These are phyloP conservation scores for Falco punctatus DNA, from an alignment of 2,113 vertebrate genomes.

Conservation along the genomic window DNA sequence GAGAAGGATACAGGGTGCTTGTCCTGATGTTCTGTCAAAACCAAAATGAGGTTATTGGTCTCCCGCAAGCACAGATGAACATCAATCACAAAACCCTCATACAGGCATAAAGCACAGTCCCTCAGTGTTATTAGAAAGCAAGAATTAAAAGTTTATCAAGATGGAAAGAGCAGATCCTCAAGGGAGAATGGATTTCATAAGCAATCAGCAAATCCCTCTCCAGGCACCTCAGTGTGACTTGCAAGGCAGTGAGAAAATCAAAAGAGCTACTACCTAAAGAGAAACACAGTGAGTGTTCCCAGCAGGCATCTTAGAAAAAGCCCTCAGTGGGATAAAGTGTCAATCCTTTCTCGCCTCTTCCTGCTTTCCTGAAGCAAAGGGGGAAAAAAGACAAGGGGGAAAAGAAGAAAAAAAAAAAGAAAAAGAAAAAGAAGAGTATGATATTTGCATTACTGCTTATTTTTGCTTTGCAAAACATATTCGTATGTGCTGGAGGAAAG, in stretches of 20 bases:
- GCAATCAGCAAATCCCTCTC: slow-evolving; percentile 46
- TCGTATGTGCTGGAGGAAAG: neutral
- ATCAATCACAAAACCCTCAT: slow-evolving; percentile 24
- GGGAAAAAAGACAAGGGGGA: neutral
- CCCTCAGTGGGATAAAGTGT: neutral
- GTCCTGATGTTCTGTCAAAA: neutral
- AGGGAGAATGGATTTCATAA: slow-evolving; percentile 48
- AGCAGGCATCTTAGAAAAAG: neutral
- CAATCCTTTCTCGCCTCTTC: neutral
- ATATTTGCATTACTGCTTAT: neutral
- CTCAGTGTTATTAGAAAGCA: neutral
- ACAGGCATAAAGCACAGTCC: slow-evolving; percentile 8
- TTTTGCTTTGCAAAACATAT: neutral
- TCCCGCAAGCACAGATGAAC: slow-evolving; percentile 9
- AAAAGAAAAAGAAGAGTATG: neutral
- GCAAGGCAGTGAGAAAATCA: slow-evolving; percentile 24
- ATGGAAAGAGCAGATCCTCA: slow-evolving; percentile 59
- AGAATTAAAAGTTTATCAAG: slow-evolving; percentile 65
- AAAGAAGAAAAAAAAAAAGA: neutral
- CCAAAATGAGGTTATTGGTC: neutral
- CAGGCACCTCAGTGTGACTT: slow-evolving; percentile 22
- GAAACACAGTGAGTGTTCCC: neutral
- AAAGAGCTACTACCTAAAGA: slow-evolving; percentile 56
- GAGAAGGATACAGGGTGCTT: neutral
- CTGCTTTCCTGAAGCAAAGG: neutral